Evolutionary conservation across 2,888 invertebrate genomes (phyloP), one percentile per base, ranked within the genome.

Genomic region (Strigamia crassipes): DNA sequence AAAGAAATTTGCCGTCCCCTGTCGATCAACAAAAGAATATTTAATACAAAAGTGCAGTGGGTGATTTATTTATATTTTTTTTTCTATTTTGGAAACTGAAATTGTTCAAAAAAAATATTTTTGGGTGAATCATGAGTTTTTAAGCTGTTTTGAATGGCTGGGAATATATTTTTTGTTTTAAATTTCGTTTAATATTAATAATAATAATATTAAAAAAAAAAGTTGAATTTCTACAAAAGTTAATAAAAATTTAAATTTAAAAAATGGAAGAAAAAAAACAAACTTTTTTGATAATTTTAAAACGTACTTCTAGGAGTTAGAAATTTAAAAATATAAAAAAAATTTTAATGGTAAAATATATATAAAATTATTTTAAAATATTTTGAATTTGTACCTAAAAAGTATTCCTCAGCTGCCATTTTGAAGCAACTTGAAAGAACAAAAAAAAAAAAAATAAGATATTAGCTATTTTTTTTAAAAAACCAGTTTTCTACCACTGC

Each of bases 1-100:
- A 78, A 81, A 81, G 56, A 81, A 81, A 78, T 82, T 82, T 82
- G 82, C 82, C 82, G 82, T 82, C 82, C 82, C 82, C 81, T 78
- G 51, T 42, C 78, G 38, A 79, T 46, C 38, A 61, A 61, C 61
- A 61, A 61, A 18, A 61, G 51, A 61, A 61, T 23, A 61, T 23
- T 61, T 23, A 46, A 46, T 46, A 46, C 15, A 61, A 61, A 61
- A 61, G 51, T 61, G 61, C 61, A 61, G 61, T 61, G 61, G 61
- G 27, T 27, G 27, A 61, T 61, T 6, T 61, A 23, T 61, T 61
- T 23, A 23, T 61, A 1, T 51, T 51, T 61, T 61, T 61, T 23
- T 61, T 61, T n/a, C 10, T 51, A 1, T 27, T 27, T 27, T 27
- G 6, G 10, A 51, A 15, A 18, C n/a, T 51, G 18, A 61, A 61